Conservation (phyloP, 2,797 vertebrate species). For the Arctocebus calabarensis region DNA sequence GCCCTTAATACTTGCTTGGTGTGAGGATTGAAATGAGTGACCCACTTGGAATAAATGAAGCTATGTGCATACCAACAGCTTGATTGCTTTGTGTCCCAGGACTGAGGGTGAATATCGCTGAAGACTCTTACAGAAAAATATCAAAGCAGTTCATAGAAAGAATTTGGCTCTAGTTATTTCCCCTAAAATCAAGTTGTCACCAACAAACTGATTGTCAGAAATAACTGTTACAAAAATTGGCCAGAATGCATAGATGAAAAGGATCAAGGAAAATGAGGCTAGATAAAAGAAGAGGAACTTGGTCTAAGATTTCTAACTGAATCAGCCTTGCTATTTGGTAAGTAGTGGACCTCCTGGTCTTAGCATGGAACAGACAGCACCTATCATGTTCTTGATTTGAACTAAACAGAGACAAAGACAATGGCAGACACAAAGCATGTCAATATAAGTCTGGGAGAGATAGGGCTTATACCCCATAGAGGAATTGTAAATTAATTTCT, state of each 20-base stretch:
- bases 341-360: neutral
- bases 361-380: neutral
- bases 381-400: neutral
- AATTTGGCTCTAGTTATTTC: neutral
- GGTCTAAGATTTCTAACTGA: neutral
- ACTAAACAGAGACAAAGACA: neutral
- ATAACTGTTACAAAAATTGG: neutral
- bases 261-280: neutral
- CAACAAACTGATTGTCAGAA: conserved; percentile 6
- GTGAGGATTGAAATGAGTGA: conserved; percentile 33
- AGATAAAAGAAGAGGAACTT: neutral
- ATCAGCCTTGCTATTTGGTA: neutral
- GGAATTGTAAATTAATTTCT: conserved; percentile 36
- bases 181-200: neutral
- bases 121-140: neutral
- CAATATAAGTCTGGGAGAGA: neutral
- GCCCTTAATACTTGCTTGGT: neutral
- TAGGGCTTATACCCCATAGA: neutral
- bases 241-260: neutral
- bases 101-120: neutral
- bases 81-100: neutral
- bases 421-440: neutral
- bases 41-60: conserved; percentile 49
- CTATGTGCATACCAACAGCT: neutral
- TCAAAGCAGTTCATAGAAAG: neutral